Evolutionary conservation across 2,888 invertebrate species (phyloP).

Genomic region (Leistus spinibarbis): DNA sequence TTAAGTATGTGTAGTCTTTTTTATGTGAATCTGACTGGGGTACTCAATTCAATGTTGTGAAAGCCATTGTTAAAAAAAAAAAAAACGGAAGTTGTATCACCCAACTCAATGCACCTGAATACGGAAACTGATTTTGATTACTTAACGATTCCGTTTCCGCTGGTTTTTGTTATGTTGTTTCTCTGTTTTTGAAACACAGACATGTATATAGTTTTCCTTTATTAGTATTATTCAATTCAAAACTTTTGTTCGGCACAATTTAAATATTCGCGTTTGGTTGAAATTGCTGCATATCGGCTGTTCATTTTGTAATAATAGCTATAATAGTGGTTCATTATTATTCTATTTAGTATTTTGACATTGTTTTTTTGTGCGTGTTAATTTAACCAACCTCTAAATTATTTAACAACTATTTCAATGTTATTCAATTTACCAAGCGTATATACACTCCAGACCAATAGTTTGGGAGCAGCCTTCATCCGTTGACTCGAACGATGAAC

Average conservation of each 20-base stretch:
- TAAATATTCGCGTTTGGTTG: background rate
- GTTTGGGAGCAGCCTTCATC: too few species aligned
- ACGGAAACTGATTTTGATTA: slow-evolving; percentile 4
- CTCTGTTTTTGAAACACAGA: background rate
- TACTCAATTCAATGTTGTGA: background rate
- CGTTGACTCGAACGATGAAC: too few species aligned
- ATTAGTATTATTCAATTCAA: too few species aligned
- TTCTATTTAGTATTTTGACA: background rate
- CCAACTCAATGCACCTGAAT: slow-evolving; percentile 18
- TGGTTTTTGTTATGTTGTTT: background rate
- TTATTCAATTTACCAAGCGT: background rate
- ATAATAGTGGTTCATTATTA: background rate
- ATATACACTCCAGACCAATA: background rate
- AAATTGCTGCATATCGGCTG: background rate
- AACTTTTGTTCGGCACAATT: background rate
- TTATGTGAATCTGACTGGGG: background rate
- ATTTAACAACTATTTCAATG: background rate
- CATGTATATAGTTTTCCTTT: background rate
- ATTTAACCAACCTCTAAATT: background rate
- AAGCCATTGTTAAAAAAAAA: slow-evolving; percentile 14
- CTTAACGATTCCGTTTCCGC: slow-evolving; percentile 2
- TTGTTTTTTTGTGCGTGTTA: background rate
- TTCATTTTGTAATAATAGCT: background rate
- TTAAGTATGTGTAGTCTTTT: background rate
- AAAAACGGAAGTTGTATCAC: slow-evolving; percentile 21